phyloP scores from a whole-genome alignment of 2,797 vertebrate species.

The Aphelocoma californica region DNA sequence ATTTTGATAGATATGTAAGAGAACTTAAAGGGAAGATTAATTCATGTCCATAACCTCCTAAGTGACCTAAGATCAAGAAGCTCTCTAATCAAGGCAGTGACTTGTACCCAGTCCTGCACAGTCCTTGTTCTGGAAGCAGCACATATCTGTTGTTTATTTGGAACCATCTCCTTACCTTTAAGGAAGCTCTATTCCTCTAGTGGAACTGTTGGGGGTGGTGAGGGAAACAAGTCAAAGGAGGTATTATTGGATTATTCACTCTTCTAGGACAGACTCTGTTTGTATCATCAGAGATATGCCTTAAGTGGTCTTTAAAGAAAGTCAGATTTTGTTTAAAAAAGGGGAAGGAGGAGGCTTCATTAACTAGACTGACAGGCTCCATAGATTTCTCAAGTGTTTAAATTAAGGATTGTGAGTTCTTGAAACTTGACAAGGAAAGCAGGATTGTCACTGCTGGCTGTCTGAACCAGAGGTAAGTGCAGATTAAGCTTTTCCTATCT shows the following conservation, averaged over 20 bases:
- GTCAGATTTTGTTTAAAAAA: conserved; percentile 75
- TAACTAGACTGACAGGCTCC: conserved; percentile 79
- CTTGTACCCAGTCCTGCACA: background rate
- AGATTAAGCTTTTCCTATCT: conserved; percentile 74
- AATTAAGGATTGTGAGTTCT: conserved; percentile 80
- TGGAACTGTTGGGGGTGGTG: background rate
- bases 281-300: conserved; percentile 73
- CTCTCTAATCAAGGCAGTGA: background rate
- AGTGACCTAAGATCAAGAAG: background rate
- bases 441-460: conserved; percentile 69
- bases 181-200: background rate
- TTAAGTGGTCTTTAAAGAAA: conserved; percentile 75
- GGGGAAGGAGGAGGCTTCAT: conserved; percentile 72
- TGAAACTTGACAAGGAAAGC: conserved; percentile 76
- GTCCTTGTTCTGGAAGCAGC: background rate
- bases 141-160: background rate
- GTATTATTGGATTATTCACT: conserved; percentile 61
- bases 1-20: background rate
- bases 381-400: conserved; percentile 81
- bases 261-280: conserved; percentile 65
- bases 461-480: conserved; percentile 72
- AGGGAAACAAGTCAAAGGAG: conserved; percentile 18
- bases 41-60: background rate
- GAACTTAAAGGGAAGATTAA: background rate
- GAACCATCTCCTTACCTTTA: background rate